A percentile compares a stretch with the other conserved stretches of the same genome.
These are phyloP conservation scores for Chelonus formosanus DNA, from an alignment of 2,888 invertebrate species.

Conservation along the genomic window DNA sequence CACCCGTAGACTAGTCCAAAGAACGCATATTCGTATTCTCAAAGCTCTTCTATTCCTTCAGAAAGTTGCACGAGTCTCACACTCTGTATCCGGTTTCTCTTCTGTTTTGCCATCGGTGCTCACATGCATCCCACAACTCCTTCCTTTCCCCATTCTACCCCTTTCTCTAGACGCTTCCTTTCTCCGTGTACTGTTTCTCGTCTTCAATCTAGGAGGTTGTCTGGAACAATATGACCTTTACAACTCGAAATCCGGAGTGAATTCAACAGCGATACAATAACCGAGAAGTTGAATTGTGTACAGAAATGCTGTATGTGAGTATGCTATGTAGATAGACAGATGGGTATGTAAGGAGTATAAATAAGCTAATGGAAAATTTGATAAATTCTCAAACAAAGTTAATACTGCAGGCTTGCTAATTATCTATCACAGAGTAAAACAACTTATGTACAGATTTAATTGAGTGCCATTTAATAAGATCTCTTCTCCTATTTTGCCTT, in stretches of 20 bases:
- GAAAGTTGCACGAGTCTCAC: background rate
- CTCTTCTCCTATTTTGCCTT: conserved; percentile 8
- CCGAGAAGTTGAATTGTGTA: conserved; percentile 16
- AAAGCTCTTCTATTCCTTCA: background rate
- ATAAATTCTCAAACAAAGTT: background rate
- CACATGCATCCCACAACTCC: conserved; percentile 9
- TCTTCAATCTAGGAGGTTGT: conserved; percentile 41
- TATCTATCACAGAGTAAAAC: conserved; percentile 20
- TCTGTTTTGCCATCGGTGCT: background rate
- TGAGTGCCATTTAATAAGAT: conserved; percentile 18
- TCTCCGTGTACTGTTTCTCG: conserved; percentile 21
- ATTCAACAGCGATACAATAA: conserved; percentile 31
- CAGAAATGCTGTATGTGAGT: background rate
- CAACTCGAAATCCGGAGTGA: conserved; percentile 32
- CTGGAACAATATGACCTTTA: conserved; percentile 38
- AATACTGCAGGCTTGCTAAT: conserved; percentile 19
- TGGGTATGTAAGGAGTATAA: background rate
- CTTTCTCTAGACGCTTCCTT: conserved; percentile 34
- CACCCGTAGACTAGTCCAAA: background rate
- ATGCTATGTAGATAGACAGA: background rate
- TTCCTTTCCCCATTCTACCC: conserved; percentile 12
- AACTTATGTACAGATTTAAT: conserved; percentile 27
- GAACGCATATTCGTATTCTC: too few species aligned
- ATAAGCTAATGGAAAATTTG: conserved; percentile 3
- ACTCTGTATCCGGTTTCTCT: background rate